Percentiles rank a stretch among this genome's conserved stretches.
These are phyloP conservation scores for Petroica traversi DNA, from an alignment of 2,113 vertebrate genomes.

Conservation along the genomic window DNA sequence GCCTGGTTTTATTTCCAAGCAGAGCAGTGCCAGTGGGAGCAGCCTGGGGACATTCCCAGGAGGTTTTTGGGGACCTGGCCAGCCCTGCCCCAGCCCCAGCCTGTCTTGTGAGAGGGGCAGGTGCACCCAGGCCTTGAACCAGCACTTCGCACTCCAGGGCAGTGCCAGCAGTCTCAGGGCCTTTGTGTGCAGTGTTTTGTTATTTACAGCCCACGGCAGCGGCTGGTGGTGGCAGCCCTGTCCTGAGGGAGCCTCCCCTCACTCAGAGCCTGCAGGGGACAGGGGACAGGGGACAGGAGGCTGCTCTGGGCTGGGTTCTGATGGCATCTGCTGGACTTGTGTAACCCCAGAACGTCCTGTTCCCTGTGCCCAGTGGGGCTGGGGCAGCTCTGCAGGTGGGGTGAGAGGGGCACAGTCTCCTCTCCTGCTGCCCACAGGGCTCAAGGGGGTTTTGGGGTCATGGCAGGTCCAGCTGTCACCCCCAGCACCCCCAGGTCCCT, in stretches of 20 bases:
- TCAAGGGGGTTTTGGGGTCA: neutral
- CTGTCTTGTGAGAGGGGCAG: neutral
- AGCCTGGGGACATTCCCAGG: accelerated
- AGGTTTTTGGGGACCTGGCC: neutral
- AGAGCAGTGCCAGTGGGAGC: neutral
- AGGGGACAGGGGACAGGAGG: neutral
- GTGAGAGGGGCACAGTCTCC: too few species aligned
- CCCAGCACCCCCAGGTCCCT: neutral
- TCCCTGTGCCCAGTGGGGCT: neutral
- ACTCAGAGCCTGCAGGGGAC: neutral
- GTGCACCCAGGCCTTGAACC: neutral
- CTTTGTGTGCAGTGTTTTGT: accelerated
- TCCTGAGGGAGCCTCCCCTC: neutral
- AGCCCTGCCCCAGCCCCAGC: neutral
- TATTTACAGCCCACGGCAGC: neutral
- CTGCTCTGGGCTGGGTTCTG: neutral
- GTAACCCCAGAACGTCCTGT: neutral
- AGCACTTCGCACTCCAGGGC: accelerated
- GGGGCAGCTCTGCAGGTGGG: neutral
- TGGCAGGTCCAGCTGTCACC: neutral
- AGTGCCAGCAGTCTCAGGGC: accelerated
- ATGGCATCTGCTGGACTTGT: neutral
- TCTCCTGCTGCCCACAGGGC: neutral
- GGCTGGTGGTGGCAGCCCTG: neutral
- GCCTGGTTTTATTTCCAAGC: accelerated